A percentile compares a stretch with the other conserved stretches of the same genome.
phyloP scores from a whole-genome alignment of 2,888 invertebrate genomes.

The Alcis repandata region DNA sequence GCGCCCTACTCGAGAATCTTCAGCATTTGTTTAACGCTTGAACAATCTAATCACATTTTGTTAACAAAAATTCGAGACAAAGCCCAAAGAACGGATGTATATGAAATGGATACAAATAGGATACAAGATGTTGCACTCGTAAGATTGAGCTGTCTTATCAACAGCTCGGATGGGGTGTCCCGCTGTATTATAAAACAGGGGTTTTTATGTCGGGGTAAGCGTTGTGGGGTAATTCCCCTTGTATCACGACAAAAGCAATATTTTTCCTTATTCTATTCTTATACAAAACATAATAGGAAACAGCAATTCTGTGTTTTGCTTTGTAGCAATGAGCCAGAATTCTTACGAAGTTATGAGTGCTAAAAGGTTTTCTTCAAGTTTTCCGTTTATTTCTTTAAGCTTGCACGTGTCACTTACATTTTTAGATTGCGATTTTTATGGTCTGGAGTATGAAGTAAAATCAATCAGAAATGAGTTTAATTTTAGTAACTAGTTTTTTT shows the following conservation, averaged over 20 bases:
- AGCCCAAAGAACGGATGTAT: background rate
- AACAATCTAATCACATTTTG: background rate
- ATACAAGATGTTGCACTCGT: slow-evolving; percentile 15
- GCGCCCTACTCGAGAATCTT: too few species aligned
- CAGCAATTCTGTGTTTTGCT: slow-evolving; percentile 7
- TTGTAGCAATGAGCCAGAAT: background rate
- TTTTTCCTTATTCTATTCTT: slow-evolving; percentile 21
- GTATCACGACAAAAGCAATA: slow-evolving; percentile 29
- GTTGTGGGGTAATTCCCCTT: slow-evolving; percentile 35
- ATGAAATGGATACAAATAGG: slow-evolving; percentile 13
- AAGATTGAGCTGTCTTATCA: slow-evolving; percentile 27
- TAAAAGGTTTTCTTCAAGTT: background rate
- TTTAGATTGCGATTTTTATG: too few species aligned
- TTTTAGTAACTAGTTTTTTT: too few species aligned
- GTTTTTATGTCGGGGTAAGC: slow-evolving; percentile 34
- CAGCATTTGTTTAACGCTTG: too few species aligned
- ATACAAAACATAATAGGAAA: slow-evolving; percentile 14
- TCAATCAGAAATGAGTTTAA: too few species aligned
- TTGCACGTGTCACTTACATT: too few species aligned
- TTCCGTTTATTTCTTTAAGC: background rate
- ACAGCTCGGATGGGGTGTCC: slow-evolving; percentile 19
- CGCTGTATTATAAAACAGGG: slow-evolving; percentile 38
- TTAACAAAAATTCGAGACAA: background rate
- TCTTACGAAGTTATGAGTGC: background rate
- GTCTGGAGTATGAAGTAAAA: too few species aligned